Percentiles rank a stretch among this genome's conserved stretches.
Evolutionary conservation across 2,888 invertebrate genomes (phyloP).

Genomic region (Atethmia centrago): DNA sequence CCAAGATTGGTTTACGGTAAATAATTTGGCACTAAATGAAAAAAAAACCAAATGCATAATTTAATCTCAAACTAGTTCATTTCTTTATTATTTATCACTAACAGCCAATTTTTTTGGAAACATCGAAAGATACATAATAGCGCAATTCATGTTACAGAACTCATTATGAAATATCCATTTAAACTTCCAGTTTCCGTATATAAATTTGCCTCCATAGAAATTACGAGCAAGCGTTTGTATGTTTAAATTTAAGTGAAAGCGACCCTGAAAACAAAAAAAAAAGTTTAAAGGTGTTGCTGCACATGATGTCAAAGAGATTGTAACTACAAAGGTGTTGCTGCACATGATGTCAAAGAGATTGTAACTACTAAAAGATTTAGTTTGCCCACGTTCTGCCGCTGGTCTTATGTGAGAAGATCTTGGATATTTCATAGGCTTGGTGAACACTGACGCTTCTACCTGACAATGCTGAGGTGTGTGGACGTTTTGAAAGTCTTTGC

Average conservation of each 20-base stretch:
- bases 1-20: too few species aligned
- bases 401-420: background rate
- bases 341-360: too few species aligned
- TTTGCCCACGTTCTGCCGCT: background rate
- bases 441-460: background rate
- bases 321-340: too few species aligned
- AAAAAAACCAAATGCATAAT: too few species aligned
- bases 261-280: constrained; percentile 45
- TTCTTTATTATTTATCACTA: too few species aligned
- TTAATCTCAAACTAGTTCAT: background rate
- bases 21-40: too few species aligned
- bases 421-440: too few species aligned
- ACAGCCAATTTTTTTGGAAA: constrained; percentile 25
- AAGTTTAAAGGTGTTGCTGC: background rate
- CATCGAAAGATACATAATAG: constrained; percentile 24
- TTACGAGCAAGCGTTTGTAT: constrained; percentile 41
- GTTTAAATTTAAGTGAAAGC: constrained; percentile 40
- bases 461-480: too few species aligned
- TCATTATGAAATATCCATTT: constrained; percentile 52
- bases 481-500: background rate
- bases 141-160: constrained; percentile 58
- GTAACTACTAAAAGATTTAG: background rate
- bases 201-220: constrained; percentile 57
- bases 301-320: background rate
- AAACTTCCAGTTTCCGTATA: constrained; percentile 59